Evolutionary conservation across 1,140 invertebrate species (phyloP).

Genomic region (Lepidostoma basale): DNA sequence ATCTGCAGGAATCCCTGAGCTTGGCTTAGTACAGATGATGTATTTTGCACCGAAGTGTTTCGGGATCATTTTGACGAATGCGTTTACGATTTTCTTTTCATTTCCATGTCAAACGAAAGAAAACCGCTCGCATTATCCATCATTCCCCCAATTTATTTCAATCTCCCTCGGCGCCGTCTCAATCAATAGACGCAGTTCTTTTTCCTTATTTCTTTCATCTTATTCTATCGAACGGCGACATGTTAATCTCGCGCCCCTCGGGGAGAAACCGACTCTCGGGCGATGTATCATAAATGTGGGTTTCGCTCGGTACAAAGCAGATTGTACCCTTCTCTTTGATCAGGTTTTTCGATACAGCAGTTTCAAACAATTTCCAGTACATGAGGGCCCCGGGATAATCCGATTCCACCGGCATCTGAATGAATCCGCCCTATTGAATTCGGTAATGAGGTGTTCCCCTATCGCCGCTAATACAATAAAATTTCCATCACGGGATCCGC

Average conservation of each 20-base stretch:
- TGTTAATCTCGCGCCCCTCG: conserved; percentile 25
- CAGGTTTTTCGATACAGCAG: conserved; percentile 34
- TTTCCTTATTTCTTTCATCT: conserved; percentile 33
- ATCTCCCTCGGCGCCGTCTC: conserved; percentile 20
- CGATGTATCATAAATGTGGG: not conserved
- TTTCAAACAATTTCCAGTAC: conserved; percentile 41
- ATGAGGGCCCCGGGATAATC: conserved; percentile 43
- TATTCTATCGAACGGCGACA: conserved; percentile 18
- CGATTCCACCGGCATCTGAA: conserved; percentile 41
- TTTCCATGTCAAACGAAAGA: conserved; percentile 34
- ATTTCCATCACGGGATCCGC: conserved; percentile 35
- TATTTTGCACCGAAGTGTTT: not conserved
- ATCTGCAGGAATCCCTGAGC: too few species aligned
- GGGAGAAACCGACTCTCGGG: conserved; percentile 4
- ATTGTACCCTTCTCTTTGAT: conserved; percentile 5
- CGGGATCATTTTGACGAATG: conserved; percentile 10
- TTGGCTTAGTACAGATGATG: too few species aligned
- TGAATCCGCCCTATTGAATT: conserved; percentile 44
- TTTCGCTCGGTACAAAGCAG: not conserved
- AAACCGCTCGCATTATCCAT: conserved; percentile 29
- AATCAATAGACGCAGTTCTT: conserved; percentile 33
- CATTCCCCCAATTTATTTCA: conserved; percentile 37
- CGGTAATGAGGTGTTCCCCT: conserved; percentile 45
- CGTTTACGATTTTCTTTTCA: conserved; percentile 29
- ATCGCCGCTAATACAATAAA: conserved; percentile 42